These are phyloP conservation scores for Pammene aurita DNA, from an alignment of 2,888 invertebrate species.

Conservation along the genomic window DNA sequence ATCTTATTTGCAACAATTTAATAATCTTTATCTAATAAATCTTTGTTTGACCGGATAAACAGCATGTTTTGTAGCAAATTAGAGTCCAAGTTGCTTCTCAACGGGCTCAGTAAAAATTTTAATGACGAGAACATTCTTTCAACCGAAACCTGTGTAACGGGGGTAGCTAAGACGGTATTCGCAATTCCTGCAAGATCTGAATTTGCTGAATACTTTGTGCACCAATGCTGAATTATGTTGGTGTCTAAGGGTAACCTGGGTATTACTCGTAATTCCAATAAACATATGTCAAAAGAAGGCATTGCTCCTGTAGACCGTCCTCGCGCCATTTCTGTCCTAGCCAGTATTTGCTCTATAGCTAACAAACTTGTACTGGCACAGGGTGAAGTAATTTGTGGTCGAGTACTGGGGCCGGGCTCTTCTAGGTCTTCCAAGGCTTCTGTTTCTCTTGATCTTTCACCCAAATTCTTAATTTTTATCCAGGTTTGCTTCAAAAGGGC, in stretches of 20 bases:
- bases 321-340: constrained; percentile 4
- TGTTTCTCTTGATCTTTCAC: background rate
- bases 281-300: background rate
- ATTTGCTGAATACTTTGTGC: background rate
- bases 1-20: too few relatives aligned
- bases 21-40: constrained; percentile 2
- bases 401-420: background rate
- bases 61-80: constrained; percentile 16
- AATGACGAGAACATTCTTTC: constrained; percentile 18
- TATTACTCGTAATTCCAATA: background rate
- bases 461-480: background rate
- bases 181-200: constrained; percentile 11
- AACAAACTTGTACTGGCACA: background rate
- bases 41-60: constrained; percentile 19
- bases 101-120: constrained; percentile 16
- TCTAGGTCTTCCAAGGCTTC: background rate
- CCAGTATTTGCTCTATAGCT: background rate
- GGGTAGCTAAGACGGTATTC: background rate
- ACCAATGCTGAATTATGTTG: constrained; percentile 19
- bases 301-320: background rate
- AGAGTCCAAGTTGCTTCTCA: constrained; percentile 9
- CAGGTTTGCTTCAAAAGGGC: constrained; percentile 17
- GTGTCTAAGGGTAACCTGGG: constrained; percentile 14
- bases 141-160: constrained; percentile 10
- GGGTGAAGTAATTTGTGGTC: background rate